These are phyloP conservation scores for Notodonta dromedarius DNA, from an alignment of 2,888 invertebrate genomes.

Conservation along the genomic window DNA sequence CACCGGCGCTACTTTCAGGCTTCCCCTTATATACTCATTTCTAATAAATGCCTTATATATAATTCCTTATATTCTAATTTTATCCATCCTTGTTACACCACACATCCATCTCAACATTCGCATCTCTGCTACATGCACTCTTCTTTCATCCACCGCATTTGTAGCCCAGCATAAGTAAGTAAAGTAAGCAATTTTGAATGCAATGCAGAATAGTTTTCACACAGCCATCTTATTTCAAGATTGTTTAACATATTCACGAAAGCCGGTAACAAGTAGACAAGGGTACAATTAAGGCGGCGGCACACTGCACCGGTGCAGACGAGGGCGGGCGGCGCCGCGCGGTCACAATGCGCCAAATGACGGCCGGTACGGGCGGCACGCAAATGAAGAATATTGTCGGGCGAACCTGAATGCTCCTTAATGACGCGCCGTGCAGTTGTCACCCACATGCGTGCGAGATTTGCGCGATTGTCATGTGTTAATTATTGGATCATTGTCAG, in stretches of 20 bases:
- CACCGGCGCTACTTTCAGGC: too few species aligned
- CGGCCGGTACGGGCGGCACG: conserved; percentile 68
- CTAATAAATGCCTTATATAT: too few species aligned
- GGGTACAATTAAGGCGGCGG: conserved; percentile 78
- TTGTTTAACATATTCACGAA: conserved; percentile 41
- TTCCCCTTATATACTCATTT: too few species aligned
- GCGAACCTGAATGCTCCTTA: conserved; percentile 79
- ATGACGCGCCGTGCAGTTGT: conserved; percentile 66
- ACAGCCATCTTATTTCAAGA: conserved; percentile 38
- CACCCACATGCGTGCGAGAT: conserved; percentile 66
- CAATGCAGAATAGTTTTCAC: conserved; percentile 4
- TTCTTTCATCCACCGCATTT: too few species aligned
- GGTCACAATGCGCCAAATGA: conserved; percentile 81
- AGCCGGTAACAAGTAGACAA: conserved; percentile 63
- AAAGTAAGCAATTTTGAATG: too few species aligned
- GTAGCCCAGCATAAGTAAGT: too few species aligned
- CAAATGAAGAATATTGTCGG: conserved; percentile 85
- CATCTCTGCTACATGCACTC: too few species aligned
- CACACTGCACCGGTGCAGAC: conserved; percentile 69
- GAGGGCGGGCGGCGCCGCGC: conserved; percentile 57
- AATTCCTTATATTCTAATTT: too few species aligned
- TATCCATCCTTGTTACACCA: too few species aligned
- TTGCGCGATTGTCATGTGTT: conserved; percentile 74
- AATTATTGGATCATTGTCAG: conserved; percentile 71
- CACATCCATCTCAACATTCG: too few species aligned